Percentiles rank a stretch among this genome's conserved stretches.
Conservation (phyloP, 2,113 vertebrate species). For the Chaetodon trifascialis region DNA sequence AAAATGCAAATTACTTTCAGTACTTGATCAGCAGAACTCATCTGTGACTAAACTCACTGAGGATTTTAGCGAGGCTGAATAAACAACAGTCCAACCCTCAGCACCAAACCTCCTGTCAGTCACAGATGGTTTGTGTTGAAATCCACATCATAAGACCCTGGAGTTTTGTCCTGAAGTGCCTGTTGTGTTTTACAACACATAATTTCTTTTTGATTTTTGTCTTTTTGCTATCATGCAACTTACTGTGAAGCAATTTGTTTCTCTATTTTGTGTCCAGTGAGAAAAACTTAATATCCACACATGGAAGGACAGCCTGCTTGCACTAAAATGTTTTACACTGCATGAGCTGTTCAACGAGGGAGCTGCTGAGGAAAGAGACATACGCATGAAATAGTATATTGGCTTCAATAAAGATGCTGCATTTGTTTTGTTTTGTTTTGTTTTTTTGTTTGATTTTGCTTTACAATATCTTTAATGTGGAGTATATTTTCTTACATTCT, state of each 20-base stretch:
- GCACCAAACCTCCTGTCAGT: constrained; percentile 49
- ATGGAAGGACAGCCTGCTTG: neutral
- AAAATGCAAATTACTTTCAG: constrained; percentile 44
- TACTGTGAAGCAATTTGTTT: constrained; percentile 17
- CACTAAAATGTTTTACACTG: constrained; percentile 3
- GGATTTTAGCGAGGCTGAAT: constrained; percentile 44
- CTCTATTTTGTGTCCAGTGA: constrained; percentile 13
- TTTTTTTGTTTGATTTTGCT: neutral
- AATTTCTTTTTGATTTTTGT: constrained; percentile 29
- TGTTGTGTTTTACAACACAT: constrained; percentile 25
- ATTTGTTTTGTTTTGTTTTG: neutral
- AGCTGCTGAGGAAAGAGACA: neutral
- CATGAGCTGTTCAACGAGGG: neutral
- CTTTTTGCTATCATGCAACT: constrained; percentile 10
- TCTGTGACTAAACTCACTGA: constrained; percentile 39
- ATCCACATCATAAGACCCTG: constrained; percentile 36
- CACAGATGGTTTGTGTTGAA: constrained; percentile 56
- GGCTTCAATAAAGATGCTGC: neutral
- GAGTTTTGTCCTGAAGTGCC: constrained; percentile 47
- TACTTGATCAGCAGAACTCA: constrained; percentile 49
- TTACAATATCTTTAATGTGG: constrained; percentile 15
- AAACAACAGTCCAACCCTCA: constrained; percentile 44
- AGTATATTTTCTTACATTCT: constrained; percentile 31
- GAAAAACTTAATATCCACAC: neutral
- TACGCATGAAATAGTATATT: neutral